Conservation (phyloP, 2,113 vertebrate genomes). For the Pseudopodoces humilis region DNA sequence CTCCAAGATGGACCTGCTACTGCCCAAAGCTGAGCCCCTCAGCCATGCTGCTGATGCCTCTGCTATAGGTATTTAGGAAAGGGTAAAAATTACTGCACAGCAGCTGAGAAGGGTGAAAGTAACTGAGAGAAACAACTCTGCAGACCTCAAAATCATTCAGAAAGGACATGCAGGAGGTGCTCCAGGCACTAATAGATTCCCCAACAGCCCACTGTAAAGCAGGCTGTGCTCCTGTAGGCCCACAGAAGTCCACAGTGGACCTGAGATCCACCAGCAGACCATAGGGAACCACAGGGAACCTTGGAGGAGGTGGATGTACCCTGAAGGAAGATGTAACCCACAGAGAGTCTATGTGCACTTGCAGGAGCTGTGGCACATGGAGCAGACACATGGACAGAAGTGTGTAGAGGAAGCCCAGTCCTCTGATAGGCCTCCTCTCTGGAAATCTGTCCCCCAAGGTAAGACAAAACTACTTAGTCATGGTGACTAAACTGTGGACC, state of each 20-base stretch:
- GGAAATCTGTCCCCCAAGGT: too few relatives aligned
- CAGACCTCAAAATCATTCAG: neutral
- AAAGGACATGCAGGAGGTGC: neutral
- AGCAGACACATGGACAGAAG: neutral
- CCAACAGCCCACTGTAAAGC: neutral
- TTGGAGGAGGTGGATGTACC: too few relatives aligned
- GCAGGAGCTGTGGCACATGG: neutral
- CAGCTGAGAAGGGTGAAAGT: neutral
- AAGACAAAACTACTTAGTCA: too few relatives aligned
- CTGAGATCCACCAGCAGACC: neutral
- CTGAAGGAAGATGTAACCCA: neutral
- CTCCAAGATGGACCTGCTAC: neutral
- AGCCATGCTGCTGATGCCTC: neutral
- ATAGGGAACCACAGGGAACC: accelerated
- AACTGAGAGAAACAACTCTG: neutral
- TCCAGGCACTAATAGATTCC: neutral
- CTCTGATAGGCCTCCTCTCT: too few relatives aligned
- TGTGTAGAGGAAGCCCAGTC: too few relatives aligned
- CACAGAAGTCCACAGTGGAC: accelerated
- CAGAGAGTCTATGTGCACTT: neutral
- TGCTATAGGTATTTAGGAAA: neutral
- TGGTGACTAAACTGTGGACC: too few relatives aligned
- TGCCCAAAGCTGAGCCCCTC: neutral
- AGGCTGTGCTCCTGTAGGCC: neutral
- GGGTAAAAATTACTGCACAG: neutral